Evolutionary conservation across 2,888 invertebrate species (phyloP), one percentile per base, ranked within the genome.

Genomic region (Altica lythri): DNA sequence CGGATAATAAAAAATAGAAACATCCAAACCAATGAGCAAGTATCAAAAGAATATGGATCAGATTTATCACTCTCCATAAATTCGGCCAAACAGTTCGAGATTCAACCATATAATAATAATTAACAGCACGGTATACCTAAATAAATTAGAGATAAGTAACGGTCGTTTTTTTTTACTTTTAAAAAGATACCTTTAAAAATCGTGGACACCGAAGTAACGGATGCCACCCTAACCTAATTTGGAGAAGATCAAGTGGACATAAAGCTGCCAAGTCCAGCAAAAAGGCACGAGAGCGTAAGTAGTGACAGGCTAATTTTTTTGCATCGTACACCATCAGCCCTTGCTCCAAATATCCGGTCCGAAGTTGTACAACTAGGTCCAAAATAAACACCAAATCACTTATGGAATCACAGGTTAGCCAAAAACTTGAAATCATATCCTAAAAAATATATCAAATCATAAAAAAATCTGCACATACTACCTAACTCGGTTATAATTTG

Each of bases 21-120:
- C 95, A 96, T 51, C 96, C 96, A 75, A 96, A 96, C 96, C 96
- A 96, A 75, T 96, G 96, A 44, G 95, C 95, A 68, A 95, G 82
- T 71, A 96, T 91, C 68, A 96, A 85, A 62, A 96, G 83, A 70
- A 96, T 95, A 76, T 96, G 96, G 65, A 95, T 92, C 59, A 96
- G 83, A 79, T 95, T 96, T 71, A 94, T 86, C 62, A 96, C 96
- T 10, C 96, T 83, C 92, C 95, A 95, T 75, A 96, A 84, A 80
- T 96, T 96, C 16, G 96, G 96, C 79, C 94, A 96, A 54, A 95
- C 90, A 3, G 95, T 95, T 67, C 95, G 80, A 44, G 95, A 95
- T 78, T 96, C 96, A 69, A 95, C 93, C 81, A 95, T 95, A 79
- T 95, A 94, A 79, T 96, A 95, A 77, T 93, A 92, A 78, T 89